Percentiles rank a stretch among this genome's conserved stretches.
These are phyloP conservation scores for Atrichornis clamosus DNA, from an alignment of 2,113 vertebrate genomes.

Conservation along the genomic window DNA sequence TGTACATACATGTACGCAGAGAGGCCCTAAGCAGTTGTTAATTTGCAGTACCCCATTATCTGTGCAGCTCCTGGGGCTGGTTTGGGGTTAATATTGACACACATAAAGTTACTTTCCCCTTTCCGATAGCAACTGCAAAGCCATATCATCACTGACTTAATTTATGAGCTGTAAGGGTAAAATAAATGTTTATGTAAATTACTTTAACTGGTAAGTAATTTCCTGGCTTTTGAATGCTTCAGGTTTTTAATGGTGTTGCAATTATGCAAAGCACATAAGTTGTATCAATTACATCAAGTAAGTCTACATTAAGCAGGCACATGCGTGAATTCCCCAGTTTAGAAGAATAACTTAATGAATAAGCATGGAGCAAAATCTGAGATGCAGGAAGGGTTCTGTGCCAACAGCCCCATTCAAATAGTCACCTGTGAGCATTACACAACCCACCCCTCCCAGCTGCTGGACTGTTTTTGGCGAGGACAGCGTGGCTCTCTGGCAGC, in stretches of 20 bases:
- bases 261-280: not conserved
- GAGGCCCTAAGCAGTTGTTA: not conserved
- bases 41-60: not conserved
- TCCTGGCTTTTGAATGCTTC: constrained; percentile 23
- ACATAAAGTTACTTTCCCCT: not conserved
- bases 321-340: not conserved
- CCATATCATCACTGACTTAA: not conserved
- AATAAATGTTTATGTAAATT: constrained; percentile 28
- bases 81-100: not conserved
- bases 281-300: constrained; percentile 15
- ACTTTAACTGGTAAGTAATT: constrained; percentile 1
- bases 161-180: not conserved
- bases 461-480: not conserved
- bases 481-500: not conserved
- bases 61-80: not conserved
- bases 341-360: constrained; percentile 16
- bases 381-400: not conserved
- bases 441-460: not conserved
- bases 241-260: not conserved
- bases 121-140: not conserved
- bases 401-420: not conserved
- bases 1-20: accelerated
- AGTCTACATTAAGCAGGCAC: not conserved
- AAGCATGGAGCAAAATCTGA: not conserved
- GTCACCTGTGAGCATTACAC: not conserved